Conservation (phyloP, 2,797 vertebrate genomes). For the Pseudomugil gertrudae region DNA sequence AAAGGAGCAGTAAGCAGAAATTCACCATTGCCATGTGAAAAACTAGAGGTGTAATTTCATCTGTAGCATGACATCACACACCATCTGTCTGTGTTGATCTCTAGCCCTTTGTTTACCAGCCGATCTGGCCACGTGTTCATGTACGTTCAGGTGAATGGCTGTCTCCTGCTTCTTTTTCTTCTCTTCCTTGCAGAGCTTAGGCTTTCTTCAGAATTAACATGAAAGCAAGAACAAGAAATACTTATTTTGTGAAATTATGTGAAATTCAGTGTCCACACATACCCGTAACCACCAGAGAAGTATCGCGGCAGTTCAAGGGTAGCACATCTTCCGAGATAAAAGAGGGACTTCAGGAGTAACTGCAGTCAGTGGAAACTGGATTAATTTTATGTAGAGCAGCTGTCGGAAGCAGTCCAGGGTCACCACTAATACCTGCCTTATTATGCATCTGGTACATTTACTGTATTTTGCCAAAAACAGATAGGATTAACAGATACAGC, state of each 20-base stretch:
- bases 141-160: too few relatives aligned
- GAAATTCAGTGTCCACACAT: not conserved
- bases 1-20: not conserved
- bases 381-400: not conserved
- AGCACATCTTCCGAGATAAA: not conserved
- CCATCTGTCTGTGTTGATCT: too few relatives aligned
- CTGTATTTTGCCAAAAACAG: not conserved
- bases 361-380: not conserved
- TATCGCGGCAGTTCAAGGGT: not conserved
- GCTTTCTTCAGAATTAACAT: not conserved
- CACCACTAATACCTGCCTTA: not conserved
- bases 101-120: too few relatives aligned
- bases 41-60: too few relatives aligned
- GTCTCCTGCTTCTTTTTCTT: too few relatives aligned
- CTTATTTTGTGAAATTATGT: not conserved
- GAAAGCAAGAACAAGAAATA: not conserved
- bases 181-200: not conserved
- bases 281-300: not conserved
- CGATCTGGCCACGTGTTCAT: too few relatives aligned
- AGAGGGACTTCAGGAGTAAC: not conserved
- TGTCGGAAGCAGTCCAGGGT: not conserved
- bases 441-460: not conserved
- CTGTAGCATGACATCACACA: too few relatives aligned
- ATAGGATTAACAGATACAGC: not conserved
- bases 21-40: too few relatives aligned